A percentile compares a stretch with the other conserved stretches of the same genome.
Evolutionary conservation across 2,888 invertebrate species (phyloP).

Genomic region (Teleogryllus oceanicus): DNA sequence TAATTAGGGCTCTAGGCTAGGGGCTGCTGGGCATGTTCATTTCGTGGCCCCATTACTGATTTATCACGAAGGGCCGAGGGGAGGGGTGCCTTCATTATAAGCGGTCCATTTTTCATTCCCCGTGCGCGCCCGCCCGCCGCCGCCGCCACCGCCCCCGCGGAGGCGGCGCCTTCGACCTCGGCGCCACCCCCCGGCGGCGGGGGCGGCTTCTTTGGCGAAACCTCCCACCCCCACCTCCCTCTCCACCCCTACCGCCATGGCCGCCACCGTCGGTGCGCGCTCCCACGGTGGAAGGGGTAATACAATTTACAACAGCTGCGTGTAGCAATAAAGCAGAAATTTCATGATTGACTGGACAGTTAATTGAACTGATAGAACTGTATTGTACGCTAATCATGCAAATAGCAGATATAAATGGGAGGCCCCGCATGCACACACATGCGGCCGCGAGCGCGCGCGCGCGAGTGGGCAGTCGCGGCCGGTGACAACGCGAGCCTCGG

Average conservation of each 20-base stretch:
- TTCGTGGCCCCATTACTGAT: conserved; percentile 19
- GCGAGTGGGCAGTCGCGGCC: background rate
- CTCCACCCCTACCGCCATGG: too few species aligned
- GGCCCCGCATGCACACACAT: background rate
- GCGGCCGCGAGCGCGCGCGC: background rate
- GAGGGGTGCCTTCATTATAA: conserved; percentile 28
- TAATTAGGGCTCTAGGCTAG: conserved; percentile 26
- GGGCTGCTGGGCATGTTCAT: conserved; percentile 5
- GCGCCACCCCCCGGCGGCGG: too few species aligned
- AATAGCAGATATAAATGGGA: conserved; percentile 32
- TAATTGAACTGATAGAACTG: conserved; percentile 36
- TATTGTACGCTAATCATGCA: conserved; percentile 36
- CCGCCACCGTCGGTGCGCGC: too few species aligned
- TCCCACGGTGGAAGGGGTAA: background rate
- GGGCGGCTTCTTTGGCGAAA: too few species aligned
- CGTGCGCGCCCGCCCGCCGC: background rate
- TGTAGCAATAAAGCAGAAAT: conserved; percentile 30
- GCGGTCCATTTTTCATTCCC: conserved; percentile 23
- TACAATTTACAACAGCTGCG: conserved; percentile 27
- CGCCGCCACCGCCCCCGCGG: too few species aligned
- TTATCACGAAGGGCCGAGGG: background rate
- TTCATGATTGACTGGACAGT: conserved; percentile 36
- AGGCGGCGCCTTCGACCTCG: too few species aligned
- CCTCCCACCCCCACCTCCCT: too few species aligned
- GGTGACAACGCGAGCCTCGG: background rate